Conservation (phyloP, 2,797 vertebrate genomes). For the Gambelia wislizenii region DNA sequence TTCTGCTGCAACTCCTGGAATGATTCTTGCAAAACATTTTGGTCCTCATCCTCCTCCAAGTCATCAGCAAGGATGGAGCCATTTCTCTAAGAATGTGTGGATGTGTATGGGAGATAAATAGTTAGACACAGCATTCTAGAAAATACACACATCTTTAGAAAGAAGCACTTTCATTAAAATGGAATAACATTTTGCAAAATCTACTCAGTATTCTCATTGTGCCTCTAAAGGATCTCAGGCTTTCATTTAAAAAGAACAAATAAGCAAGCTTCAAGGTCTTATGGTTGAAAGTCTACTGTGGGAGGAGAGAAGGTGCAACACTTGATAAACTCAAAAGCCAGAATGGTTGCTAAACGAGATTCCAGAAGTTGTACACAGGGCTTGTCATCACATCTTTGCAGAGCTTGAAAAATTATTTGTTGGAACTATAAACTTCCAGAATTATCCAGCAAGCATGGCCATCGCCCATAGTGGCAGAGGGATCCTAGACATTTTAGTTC, state of each 20-base stretch:
- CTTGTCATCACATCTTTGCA: background rate
- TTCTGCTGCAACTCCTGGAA: conserved; percentile 81
- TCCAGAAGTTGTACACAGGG: background rate
- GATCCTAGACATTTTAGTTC: no score
- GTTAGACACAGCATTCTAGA: background rate
- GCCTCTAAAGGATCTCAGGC: background rate
- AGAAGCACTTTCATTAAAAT: background rate
- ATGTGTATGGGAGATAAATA: background rate
- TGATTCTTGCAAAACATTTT: conserved; percentile 77
- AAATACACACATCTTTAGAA: background rate
- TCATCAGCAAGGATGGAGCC: no score
- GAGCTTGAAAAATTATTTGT: no score
- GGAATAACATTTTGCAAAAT: background rate
- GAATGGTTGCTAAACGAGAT: background rate
- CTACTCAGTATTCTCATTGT: background rate
- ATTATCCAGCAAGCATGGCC: no score
- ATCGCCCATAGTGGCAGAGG: no score
- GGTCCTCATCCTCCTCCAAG: background rate
- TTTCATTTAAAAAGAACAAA: background rate
- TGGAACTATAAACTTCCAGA: no score
- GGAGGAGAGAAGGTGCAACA: no score
- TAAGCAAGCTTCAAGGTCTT: background rate
- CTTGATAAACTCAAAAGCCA: background rate
- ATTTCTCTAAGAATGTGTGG: background rate
- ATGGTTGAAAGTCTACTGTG: background rate